Conservation (phyloP, 2,888 invertebrate genomes). For the Cryptocephalus moraei region DNA sequence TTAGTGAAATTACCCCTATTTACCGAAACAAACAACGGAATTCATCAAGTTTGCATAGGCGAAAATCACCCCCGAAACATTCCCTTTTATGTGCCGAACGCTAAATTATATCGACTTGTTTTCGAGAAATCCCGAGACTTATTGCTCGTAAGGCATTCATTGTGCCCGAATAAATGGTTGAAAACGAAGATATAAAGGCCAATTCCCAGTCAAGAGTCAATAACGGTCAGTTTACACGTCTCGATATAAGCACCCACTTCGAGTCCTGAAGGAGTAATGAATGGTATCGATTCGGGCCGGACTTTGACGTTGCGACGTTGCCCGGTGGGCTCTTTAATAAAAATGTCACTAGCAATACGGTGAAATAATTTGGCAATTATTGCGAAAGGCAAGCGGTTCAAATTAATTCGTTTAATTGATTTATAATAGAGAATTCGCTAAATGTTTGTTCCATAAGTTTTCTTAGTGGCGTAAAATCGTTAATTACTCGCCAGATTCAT, state of each 20-base stretch:
- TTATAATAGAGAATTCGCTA: no score
- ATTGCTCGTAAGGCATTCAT: constrained; percentile 2
- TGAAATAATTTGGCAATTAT: no score
- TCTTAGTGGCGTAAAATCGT: no score
- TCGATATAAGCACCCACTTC: constrained; percentile 28
- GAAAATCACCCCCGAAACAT: background rate
- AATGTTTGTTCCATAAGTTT: no score
- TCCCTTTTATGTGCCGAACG: background rate
- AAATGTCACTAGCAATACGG: no score
- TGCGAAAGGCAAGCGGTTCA: no score
- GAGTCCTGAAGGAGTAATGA: constrained; percentile 29
- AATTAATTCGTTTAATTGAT: no score
- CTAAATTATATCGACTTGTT: constrained; percentile 1
- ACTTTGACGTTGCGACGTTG: background rate
- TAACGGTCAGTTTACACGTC: constrained; percentile 35
- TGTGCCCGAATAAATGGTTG: constrained; percentile 19
- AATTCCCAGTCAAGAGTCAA: constrained; percentile 31
- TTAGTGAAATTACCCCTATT: no score
- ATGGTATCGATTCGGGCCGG: constrained; percentile 24
- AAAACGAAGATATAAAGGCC: constrained; percentile 29
- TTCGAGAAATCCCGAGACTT: background rate
- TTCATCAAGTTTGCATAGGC: no score
- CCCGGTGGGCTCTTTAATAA: no score
- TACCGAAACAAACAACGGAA: no score
- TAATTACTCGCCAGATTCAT: no score